Evolutionary conservation across 64 coral and sea anemone species (phyloP).

Genomic region (Trachythela sp.): DNA sequence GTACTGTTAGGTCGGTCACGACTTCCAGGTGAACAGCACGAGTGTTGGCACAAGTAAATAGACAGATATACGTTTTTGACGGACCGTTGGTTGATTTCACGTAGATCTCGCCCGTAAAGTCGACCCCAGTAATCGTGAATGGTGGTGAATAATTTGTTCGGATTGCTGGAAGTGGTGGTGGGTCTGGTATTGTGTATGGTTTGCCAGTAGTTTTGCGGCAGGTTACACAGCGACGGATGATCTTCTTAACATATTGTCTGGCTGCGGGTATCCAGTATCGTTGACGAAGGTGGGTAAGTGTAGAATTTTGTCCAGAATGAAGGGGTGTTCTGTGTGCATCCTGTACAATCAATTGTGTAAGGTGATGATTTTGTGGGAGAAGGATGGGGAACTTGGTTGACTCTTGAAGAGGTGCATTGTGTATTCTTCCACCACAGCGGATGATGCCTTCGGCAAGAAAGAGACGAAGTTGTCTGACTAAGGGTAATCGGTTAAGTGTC

Average conservation of each 20-base stretch:
- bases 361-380: not conserved
- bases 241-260: constrained; percentile 26
- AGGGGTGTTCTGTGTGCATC: not conserved
- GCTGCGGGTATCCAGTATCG: constrained; percentile 50
- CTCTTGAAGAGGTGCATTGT: not conserved
- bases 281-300: constrained; percentile 46
- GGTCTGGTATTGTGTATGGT: constrained; percentile 33
- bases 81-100: not conserved
- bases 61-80: not conserved
- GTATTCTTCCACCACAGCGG: not conserved
- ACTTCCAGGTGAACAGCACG: constrained; percentile 26
- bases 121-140: not conserved
- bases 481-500: not conserved
- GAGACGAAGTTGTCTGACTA: not conserved
- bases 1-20: not conserved
- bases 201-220: constrained; percentile 31
- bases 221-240: constrained; percentile 32
- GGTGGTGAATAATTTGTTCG: not conserved
- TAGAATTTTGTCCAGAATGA: constrained; percentile 33
- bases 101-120: not conserved
- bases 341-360: not conserved
- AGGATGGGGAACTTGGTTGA: not conserved
- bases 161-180: constrained; percentile 6
- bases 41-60: constrained; percentile 22
- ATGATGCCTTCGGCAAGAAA: not conserved